Evolutionary conservation across 2,888 invertebrate species (phyloP).

Genomic region (Eristalis pertinax): DNA sequence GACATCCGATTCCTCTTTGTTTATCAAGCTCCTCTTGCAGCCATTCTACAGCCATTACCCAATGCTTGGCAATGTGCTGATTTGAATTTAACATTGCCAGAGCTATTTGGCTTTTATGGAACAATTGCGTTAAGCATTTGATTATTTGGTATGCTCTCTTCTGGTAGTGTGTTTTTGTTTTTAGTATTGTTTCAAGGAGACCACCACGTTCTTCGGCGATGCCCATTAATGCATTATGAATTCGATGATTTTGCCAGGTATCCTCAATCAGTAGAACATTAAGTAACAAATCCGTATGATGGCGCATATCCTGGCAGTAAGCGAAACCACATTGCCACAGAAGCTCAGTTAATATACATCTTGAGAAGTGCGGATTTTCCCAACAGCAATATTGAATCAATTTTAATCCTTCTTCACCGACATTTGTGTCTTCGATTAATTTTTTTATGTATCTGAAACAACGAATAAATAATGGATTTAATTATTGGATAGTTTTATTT

Average conservation of each 20-base stretch:
- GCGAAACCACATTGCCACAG: slow-evolving; percentile 94
- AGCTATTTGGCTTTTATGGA: slow-evolving; percentile 92
- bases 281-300: slow-evolving; percentile 94
- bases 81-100: slow-evolving; percentile 90
- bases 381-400: slow-evolving; percentile 96
- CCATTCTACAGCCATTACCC: slow-evolving; percentile 95
- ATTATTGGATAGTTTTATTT: too few species aligned
- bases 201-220: slow-evolving; percentile 93
- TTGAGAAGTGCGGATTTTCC: slow-evolving; percentile 97
- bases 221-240: slow-evolving; percentile 96
- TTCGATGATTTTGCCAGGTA: slow-evolving; percentile 97
- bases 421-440: slow-evolving; percentile 95
- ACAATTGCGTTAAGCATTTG: slow-evolving; percentile 95
- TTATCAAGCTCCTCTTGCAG: slow-evolving; percentile 95
- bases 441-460: slow-evolving; percentile 93
- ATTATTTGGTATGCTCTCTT: slow-evolving; percentile 98
- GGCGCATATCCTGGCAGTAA: slow-evolving; percentile 96
- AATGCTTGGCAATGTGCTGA: slow-evolving; percentile 91
- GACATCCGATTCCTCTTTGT: slow-evolving; percentile 83
- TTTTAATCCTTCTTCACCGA: slow-evolving; percentile 94
- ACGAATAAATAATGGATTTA: too few species aligned
- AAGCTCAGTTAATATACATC: slow-evolving; percentile 93
- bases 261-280: slow-evolving; percentile 95
- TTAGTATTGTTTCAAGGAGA: slow-evolving; percentile 94
- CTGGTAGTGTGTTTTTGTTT: slow-evolving; percentile 96